Evolutionary conservation across 2,797 vertebrate genomes (phyloP).

Genomic region (Lateolabrax maculatus): DNA sequence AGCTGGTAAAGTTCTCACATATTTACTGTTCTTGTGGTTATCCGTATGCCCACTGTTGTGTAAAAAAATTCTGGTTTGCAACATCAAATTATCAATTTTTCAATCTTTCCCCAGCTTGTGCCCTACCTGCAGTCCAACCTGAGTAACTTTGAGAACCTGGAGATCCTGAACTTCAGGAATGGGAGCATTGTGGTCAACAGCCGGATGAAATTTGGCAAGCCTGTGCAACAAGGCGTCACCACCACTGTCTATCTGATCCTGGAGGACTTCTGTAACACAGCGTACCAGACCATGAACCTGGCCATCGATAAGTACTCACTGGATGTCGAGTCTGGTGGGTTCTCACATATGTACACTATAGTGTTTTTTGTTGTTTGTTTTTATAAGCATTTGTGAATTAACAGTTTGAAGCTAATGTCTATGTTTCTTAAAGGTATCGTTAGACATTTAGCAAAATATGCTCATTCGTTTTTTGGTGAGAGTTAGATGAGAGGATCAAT

Average conservation of each 20-base stretch:
- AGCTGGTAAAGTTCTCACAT: conserved; percentile 88
- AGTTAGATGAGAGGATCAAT: not conserved
- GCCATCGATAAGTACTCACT: conserved; percentile 97
- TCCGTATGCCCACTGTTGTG: not conserved
- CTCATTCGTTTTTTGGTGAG: not conserved
- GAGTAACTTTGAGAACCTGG: conserved; percentile 95
- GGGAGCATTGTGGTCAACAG: conserved; percentile 99
- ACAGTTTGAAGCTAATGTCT: not conserved
- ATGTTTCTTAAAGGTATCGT: not conserved
- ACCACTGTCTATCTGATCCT: conserved; percentile 94
- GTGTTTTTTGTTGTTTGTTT: not conserved
- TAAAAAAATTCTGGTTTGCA: not conserved
- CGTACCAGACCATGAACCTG: conserved; percentile 98
- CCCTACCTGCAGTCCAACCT: conserved; percentile 98
- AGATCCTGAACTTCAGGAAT: conserved; percentile 98
- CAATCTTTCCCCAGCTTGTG: conserved; percentile 88
- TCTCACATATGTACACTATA: not conserved
- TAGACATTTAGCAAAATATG: not conserved
- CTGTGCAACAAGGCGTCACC: conserved; percentile 91
- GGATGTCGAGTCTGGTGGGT: conserved; percentile 96
- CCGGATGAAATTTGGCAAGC: conserved; percentile 94
- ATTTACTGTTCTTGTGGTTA: not conserved
- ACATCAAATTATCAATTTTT: not conserved
- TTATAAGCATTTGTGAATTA: not conserved
- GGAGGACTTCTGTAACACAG: conserved; percentile 97